phyloP scores from a whole-genome alignment of 2,888 invertebrate genomes.

The Timandra comae region DNA sequence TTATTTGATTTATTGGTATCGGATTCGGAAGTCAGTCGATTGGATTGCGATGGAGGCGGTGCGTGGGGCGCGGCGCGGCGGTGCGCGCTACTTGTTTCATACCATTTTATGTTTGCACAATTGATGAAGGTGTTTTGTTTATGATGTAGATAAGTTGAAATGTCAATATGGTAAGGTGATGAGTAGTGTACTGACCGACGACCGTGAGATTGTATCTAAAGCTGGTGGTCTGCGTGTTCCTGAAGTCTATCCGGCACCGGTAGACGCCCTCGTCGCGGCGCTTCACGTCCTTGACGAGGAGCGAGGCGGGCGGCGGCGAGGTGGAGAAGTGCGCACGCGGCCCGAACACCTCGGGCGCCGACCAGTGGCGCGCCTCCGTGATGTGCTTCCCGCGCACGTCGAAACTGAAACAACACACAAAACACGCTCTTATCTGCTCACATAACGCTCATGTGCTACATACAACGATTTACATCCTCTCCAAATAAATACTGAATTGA shows the following conservation, averaged over 20 bases:
- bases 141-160: background rate
- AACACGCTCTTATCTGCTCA: background rate
- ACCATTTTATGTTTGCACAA: background rate
- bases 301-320: slow-evolving; percentile 85
- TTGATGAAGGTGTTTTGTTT: background rate
- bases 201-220: slow-evolving; percentile 93
- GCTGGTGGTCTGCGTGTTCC: slow-evolving; percentile 92
- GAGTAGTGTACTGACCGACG: slow-evolving; percentile 83
- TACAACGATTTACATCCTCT: background rate
- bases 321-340: slow-evolving; percentile 90
- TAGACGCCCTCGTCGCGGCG: slow-evolving; percentile 92
- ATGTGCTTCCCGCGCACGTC: slow-evolving; percentile 90
- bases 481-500: slow-evolving; percentile 14
- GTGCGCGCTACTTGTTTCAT: background rate
- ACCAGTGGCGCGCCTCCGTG: slow-evolving; percentile 88
- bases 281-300: slow-evolving; percentile 86
- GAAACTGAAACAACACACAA: slow-evolving; percentile 76
- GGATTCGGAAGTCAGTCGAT: slow-evolving; percentile 1
- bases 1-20: background rate
- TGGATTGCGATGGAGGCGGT: too few species aligned
- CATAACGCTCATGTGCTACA: background rate
- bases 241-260: slow-evolving; percentile 92
- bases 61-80: background rate
- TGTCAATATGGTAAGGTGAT: background rate
- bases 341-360: slow-evolving; percentile 90